These are phyloP conservation scores for Zonotrichia leucophrys DNA, from an alignment of 2,113 vertebrate genomes.

Conservation along the genomic window DNA sequence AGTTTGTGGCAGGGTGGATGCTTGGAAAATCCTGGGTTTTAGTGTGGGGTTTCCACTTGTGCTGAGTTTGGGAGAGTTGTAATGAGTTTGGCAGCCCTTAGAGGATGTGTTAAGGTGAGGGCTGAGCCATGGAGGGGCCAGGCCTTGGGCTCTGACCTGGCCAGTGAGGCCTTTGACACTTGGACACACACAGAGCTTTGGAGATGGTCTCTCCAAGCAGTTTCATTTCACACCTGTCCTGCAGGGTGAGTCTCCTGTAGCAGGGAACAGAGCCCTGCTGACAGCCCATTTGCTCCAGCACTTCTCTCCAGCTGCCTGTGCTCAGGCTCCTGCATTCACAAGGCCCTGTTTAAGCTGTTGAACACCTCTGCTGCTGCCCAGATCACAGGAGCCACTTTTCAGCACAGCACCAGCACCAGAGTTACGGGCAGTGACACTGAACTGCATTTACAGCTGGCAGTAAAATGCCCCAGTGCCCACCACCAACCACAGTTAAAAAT, in stretches of 20 bases:
- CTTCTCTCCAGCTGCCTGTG: neutral
- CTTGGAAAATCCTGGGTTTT: neutral
- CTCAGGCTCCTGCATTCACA: neutral
- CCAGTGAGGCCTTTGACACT: neutral
- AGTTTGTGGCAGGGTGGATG: neutral
- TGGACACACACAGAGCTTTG: neutral
- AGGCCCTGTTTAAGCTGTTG: neutral
- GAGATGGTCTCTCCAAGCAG: neutral
- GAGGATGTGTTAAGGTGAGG: neutral
- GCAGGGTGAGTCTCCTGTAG: neutral
- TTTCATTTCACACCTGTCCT: neutral
- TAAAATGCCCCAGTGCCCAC: neutral
- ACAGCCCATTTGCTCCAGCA: accelerated
- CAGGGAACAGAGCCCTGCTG: neutral
- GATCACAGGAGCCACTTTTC: neutral
- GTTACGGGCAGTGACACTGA: accelerated
- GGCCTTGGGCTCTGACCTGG: neutral
- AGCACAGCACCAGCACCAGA: neutral
- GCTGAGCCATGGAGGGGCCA: neutral
- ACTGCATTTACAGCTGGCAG: accelerated
- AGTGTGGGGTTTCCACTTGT: neutral
- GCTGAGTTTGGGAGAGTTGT: neutral
- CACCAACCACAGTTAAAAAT: neutral
- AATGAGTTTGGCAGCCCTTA: neutral
- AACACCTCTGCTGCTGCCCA: neutral